phyloP scores from a whole-genome alignment of 23 tunicate genomes.

The Styela clava region DNA sequence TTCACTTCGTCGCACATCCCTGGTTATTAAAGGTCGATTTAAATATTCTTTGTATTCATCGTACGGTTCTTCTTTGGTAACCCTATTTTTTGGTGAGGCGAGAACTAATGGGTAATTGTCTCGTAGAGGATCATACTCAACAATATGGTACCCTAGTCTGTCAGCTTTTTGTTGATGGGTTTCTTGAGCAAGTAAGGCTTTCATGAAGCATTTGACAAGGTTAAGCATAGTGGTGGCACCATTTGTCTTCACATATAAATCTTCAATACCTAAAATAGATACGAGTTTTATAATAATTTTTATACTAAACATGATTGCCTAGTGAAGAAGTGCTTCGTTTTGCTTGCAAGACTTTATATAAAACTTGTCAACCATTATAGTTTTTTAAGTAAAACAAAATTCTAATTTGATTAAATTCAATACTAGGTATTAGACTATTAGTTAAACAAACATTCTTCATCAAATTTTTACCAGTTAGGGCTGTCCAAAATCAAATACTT shows the following conservation, averaged over 20 bases:
- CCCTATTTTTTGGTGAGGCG: slow-evolving; percentile 68
- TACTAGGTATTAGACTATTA: too few relatives aligned
- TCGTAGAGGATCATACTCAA: slow-evolving; percentile 54
- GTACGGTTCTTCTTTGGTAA: slow-evolving; percentile 42
- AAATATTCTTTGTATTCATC: slow-evolving; percentile 70
- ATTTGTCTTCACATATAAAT: slow-evolving; percentile 57
- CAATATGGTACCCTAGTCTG: slow-evolving; percentile 81
- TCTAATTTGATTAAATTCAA: too few relatives aligned
- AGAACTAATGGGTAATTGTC: slow-evolving; percentile 73
- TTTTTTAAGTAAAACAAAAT: too few relatives aligned
- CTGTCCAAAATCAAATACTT: too few relatives aligned
- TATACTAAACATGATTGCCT: too few relatives aligned
- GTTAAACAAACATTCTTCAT: too few relatives aligned
- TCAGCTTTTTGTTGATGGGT: slow-evolving; percentile 86
- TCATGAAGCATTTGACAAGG: slow-evolving; percentile 71
- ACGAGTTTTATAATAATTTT: too few relatives aligned
- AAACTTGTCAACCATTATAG: too few relatives aligned
- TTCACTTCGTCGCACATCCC: slow-evolving; percentile 45
- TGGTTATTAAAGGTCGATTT: slow-evolving; percentile 51
- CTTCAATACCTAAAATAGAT: slow-evolving; percentile 70
- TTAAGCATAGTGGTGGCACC: slow-evolving; percentile 78
- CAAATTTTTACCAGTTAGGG: too few relatives aligned
- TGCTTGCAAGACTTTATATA: too few relatives aligned
- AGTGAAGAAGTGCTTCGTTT: too few relatives aligned
- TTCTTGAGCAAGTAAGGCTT: slow-evolving; percentile 66